These are phyloP conservation scores for Caenorhabditis remanei DNA, from an alignment of 1,140 invertebrate genomes.

Conservation along the genomic window DNA sequence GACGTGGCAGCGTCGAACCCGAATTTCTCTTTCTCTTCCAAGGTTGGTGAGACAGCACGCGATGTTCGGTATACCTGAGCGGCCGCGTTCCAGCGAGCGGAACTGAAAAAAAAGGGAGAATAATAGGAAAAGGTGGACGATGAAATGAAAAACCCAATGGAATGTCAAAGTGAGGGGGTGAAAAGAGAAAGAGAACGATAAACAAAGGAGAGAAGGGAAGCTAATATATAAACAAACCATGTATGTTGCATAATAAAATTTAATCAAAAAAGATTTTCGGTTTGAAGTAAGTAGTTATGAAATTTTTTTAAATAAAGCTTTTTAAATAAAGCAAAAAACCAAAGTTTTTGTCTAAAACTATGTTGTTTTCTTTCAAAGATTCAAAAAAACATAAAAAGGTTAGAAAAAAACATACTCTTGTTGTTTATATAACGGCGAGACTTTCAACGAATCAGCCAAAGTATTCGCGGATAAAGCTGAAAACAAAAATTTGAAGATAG, in stretches of 20 bases:
- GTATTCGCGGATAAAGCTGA: slow-evolving; percentile 68
- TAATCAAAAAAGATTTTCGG: not conserved
- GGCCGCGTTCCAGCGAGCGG: slow-evolving; percentile 74
- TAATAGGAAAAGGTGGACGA: not conserved
- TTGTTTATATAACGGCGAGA: slow-evolving; percentile 75
- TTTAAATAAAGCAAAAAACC: not conserved
- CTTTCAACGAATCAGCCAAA: slow-evolving; percentile 73
- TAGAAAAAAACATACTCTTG: slow-evolving; percentile 67
- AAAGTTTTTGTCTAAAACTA: not conserved
- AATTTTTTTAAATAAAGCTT: not conserved
- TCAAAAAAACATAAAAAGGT: not conserved
- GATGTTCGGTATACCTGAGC: slow-evolving; percentile 76
- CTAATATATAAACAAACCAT: not conserved
- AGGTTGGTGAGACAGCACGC: slow-evolving; percentile 72
- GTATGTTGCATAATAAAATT: slow-evolving; percentile 15
- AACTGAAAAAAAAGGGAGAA: slow-evolving; percentile 66
- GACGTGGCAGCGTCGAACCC: slow-evolving; percentile 10
- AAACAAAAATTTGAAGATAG: not conserved
- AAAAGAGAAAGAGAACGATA: not conserved
- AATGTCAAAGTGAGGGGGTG: not conserved
- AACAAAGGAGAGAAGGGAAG: not conserved
- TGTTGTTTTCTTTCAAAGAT: not conserved
- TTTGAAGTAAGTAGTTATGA: not conserved
- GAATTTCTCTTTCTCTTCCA: slow-evolving; percentile 55
- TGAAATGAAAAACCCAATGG: not conserved